A percentile compares a stretch with the other conserved stretches of the same genome.
phyloP scores from a whole-genome alignment of 1,140 invertebrate species.

The Caenorhabditis briggsae region DNA sequence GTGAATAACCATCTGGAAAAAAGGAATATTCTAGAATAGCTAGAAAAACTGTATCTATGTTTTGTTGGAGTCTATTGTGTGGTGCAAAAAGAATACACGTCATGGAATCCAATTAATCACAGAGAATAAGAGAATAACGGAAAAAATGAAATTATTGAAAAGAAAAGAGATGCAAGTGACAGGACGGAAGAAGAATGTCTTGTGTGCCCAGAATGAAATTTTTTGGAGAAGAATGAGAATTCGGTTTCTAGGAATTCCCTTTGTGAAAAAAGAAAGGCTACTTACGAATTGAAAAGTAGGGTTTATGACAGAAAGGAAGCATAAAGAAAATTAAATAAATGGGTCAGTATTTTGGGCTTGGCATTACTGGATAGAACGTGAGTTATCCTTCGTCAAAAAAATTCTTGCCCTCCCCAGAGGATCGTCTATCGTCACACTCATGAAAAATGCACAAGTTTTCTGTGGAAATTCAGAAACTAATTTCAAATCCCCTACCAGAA shows the following conservation, averaged over 20 bases:
- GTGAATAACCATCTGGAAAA: constrained; percentile 24
- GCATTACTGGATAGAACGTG: not conserved
- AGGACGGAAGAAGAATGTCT: constrained; percentile 21
- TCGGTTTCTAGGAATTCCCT: constrained; percentile 13
- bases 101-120: constrained; percentile 38
- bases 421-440: constrained; percentile 44
- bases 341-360: not conserved
- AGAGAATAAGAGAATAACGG: not conserved
- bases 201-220: not conserved
- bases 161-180: constrained; percentile 38
- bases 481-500: constrained; percentile 12
- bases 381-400: not conserved
- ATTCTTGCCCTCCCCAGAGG: constrained; percentile 1
- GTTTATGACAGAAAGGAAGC: not conserved
- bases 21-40: not conserved
- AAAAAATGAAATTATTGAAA: constrained; percentile 45
- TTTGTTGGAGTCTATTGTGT: constrained; percentile 14
- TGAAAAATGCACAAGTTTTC: constrained; percentile 23
- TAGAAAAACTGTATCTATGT: not conserved
- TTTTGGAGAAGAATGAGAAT: too few relatives aligned
- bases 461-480: constrained; percentile 5
- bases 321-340: not conserved
- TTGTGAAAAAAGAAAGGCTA: not conserved
- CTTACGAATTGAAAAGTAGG: not conserved
- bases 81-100: constrained; percentile 4